Conservation (phyloP, 2,113 vertebrate species). For the Hucho hucho region DNA sequence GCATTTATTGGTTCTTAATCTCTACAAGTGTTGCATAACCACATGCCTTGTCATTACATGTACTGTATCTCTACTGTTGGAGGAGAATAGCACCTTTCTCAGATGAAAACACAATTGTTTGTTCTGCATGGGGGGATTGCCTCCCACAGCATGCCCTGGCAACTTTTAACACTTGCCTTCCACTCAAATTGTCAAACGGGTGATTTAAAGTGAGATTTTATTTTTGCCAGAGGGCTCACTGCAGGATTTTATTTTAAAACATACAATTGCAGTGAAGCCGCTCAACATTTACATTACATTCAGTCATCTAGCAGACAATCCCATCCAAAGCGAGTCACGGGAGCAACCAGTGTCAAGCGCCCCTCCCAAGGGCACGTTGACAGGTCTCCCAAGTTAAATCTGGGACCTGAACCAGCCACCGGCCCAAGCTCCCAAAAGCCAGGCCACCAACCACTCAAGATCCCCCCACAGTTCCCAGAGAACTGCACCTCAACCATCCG, state of each 20-base stretch:
- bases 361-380: too few species aligned
- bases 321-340: too few species aligned
- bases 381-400: too few species aligned
- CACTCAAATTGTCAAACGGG: constrained; percentile 26
- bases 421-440: too few species aligned
- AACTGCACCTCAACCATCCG: too few species aligned
- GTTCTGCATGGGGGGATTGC: constrained; percentile 14
- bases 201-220: background rate
- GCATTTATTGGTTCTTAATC: background rate
- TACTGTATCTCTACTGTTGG: background rate
- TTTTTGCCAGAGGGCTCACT: background rate
- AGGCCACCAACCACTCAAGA: too few species aligned
- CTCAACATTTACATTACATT: too few species aligned
- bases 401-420: too few species aligned
- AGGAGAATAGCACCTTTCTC: background rate
- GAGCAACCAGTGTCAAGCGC: too few species aligned
- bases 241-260: background rate
- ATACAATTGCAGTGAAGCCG: too few species aligned
- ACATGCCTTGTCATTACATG: constrained; percentile 2
- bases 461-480: too few species aligned
- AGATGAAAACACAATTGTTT: constrained; percentile 26
- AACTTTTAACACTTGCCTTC: constrained; percentile 32
- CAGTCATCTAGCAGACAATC: too few species aligned
- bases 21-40: background rate
- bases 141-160: constrained; percentile 23